A percentile compares a stretch with the other conserved stretches of the same genome.
These are phyloP conservation scores for Oryzias curvinotus DNA, from an alignment of 2,113 vertebrate species.

Conservation along the genomic window DNA sequence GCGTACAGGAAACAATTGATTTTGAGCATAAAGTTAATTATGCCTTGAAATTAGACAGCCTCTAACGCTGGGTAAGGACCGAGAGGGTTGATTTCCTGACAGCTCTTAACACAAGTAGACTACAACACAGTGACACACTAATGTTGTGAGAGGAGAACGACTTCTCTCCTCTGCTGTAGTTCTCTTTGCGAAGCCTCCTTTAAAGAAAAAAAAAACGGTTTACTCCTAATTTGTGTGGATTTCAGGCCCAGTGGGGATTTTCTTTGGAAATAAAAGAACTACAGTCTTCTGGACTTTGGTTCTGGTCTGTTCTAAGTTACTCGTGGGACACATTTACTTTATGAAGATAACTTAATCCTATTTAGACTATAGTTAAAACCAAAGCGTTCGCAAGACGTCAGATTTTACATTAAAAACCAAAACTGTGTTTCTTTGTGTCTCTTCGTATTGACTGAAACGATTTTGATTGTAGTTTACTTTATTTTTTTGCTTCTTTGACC, in stretches of 20 bases:
- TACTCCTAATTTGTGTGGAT: conserved; percentile 7
- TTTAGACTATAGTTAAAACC: conserved; percentile 87
- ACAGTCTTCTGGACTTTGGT: conserved; percentile 69
- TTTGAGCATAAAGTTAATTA: conserved; percentile 83
- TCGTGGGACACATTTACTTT: conserved; percentile 90
- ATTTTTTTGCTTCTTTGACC: no score
- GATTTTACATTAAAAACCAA: no score
- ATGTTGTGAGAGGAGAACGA: conserved; percentile 19
- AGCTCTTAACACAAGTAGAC: conserved; percentile 56
- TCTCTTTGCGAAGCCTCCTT: neutral
- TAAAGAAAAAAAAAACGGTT: neutral
- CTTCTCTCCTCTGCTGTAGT: conserved; percentile 48
- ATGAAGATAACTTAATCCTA: conserved; percentile 92
- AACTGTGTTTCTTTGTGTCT: conserved; percentile 20
- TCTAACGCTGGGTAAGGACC: conserved; percentile 52
- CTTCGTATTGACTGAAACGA: no score
- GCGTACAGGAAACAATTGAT: conserved; percentile 84
- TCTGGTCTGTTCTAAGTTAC: conserved; percentile 86
- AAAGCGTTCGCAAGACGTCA: conserved; percentile 1
- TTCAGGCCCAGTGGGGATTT: conserved; percentile 47
- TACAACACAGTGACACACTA: conserved; percentile 33
- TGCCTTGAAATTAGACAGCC: conserved; percentile 77
- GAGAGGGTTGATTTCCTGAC: conserved; percentile 60
- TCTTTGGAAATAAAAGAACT: conserved; percentile 34
- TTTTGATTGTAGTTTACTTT: no score